Conservation (phyloP, 2,797 vertebrate species). For the Amphiprion clarkii region DNA sequence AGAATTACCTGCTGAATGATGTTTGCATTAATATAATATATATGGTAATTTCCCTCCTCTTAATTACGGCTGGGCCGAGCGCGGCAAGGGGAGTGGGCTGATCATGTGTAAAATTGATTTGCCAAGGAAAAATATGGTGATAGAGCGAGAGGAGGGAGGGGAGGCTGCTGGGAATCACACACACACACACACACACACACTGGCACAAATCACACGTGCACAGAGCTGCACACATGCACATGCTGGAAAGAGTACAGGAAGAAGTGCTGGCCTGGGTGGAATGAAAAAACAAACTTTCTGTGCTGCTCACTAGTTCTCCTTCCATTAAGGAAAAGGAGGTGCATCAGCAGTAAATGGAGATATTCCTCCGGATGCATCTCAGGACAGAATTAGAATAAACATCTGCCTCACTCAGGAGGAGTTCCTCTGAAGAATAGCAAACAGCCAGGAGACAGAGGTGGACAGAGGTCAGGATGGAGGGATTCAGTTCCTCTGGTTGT, state of each 20-base stretch:
- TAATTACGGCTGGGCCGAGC: conserved; percentile 99
- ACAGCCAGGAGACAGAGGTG: conserved; percentile 72
- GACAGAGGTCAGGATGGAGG: conserved; percentile 67
- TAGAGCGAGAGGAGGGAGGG: conserved; percentile 92
- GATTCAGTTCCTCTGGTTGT: conserved; percentile 54
- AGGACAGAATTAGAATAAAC: conserved; percentile 80
- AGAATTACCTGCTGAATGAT: conserved; percentile 99
- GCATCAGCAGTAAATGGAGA: conserved; percentile 85
- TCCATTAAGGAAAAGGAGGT: conserved; percentile 86
- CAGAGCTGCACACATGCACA: conserved; percentile 53
- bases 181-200: conserved; percentile 78
- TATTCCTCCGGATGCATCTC: conserved; percentile 77
- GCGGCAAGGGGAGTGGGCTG: conserved; percentile 99
- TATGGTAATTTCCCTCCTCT: conserved; percentile 99
- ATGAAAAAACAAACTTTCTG: conserved; percentile 71
- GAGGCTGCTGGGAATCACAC: conserved; percentile 78
- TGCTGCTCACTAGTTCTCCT: conserved; percentile 74
- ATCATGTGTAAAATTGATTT: conserved; percentile 99
- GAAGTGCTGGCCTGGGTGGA: conserved; percentile 86
- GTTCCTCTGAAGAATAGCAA: conserved; percentile 77
- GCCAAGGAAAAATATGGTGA: conserved; percentile 98
- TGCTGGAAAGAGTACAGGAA: conserved; percentile 82
- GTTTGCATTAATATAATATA: conserved; percentile 99
- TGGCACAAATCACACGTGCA: conserved; percentile 54
- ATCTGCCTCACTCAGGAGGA: conserved; percentile 66